A percentile compares a stretch with the other conserved stretches of the same genome.
phyloP scores from a whole-genome alignment of 2,113 vertebrate species.

The Silurus asotus region DNA sequence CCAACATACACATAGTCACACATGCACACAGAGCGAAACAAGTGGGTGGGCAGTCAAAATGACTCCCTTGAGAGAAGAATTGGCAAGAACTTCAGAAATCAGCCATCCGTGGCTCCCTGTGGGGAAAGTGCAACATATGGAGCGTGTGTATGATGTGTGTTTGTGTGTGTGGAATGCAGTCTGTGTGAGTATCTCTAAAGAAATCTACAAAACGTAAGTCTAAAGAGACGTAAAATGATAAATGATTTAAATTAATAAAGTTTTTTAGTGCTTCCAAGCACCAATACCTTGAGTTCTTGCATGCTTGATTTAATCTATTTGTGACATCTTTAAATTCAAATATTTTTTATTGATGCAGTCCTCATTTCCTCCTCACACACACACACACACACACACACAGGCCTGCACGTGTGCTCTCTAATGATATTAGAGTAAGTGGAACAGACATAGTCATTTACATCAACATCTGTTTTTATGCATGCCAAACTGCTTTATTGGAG shows the following conservation, averaged over 20 bases:
- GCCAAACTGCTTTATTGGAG: constrained; percentile 48
- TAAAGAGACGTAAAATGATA: constrained; percentile 3
- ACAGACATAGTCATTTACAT: constrained; percentile 54
- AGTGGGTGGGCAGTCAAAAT: constrained; percentile 52
- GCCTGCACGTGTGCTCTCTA: constrained; percentile 25
- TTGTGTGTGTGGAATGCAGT: not conserved
- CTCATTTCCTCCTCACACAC: not conserved
- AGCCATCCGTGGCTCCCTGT: constrained; percentile 37
- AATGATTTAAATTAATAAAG: not conserved
- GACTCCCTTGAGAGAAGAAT: constrained; percentile 43
- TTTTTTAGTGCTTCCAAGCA: not conserved
- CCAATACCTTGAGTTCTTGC: not conserved
- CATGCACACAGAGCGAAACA: constrained; percentile 20
- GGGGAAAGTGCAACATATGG: constrained; percentile 49
- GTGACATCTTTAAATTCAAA: not conserved
- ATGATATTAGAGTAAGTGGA: constrained; percentile 54
- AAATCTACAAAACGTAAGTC: not conserved
- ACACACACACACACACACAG: not conserved
- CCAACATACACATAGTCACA: constrained; percentile 28
- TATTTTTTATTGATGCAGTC: not conserved
- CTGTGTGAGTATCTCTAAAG: not conserved
- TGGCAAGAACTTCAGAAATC: constrained; percentile 48
- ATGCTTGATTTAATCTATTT: not conserved
- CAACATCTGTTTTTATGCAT: constrained; percentile 54
- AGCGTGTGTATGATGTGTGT: not conserved